These are phyloP conservation scores for Vulpes vulpes DNA, from an alignment of 2,113 vertebrate species.

Conservation along the genomic window DNA sequence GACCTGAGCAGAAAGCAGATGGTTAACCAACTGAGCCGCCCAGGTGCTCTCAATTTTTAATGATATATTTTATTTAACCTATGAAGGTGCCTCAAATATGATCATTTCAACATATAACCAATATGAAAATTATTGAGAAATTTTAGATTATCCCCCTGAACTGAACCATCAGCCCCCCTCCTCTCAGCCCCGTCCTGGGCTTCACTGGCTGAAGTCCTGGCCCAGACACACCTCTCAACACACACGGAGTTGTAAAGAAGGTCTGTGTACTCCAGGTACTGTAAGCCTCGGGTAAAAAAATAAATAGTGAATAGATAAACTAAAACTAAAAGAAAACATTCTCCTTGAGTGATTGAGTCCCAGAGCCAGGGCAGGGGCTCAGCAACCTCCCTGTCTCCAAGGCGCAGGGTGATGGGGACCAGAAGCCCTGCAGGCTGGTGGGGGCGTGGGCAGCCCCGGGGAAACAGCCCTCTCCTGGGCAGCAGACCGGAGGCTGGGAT, in stretches of 20 bases:
- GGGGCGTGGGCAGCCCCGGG: accelerated
- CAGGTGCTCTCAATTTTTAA: neutral
- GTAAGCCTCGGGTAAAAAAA: neutral
- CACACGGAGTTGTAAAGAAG: too few relatives aligned
- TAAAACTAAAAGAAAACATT: neutral
- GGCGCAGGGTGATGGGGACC: accelerated
- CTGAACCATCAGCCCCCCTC: too few relatives aligned
- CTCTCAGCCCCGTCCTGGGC: neutral
- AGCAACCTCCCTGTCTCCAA: neutral
- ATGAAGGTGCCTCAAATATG: neutral
- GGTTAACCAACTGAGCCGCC: too few relatives aligned
- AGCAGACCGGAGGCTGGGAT: neutral
- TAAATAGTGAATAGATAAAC: too few relatives aligned
- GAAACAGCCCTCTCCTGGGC: neutral
- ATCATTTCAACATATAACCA: neutral
- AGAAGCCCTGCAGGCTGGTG: neutral
- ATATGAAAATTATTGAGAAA: neutral
- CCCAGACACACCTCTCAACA: neutral
- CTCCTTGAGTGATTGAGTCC: neutral
- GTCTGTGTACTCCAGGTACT: too few relatives aligned
- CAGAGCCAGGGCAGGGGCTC: neutral
- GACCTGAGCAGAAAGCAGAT: too few relatives aligned
- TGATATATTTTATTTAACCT: neutral
- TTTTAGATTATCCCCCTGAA: neutral
- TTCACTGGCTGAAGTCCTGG: too few relatives aligned